These are phyloP conservation scores for Guaruba guarouba DNA, from an alignment of 2,113 vertebrate species.

Conservation along the genomic window DNA sequence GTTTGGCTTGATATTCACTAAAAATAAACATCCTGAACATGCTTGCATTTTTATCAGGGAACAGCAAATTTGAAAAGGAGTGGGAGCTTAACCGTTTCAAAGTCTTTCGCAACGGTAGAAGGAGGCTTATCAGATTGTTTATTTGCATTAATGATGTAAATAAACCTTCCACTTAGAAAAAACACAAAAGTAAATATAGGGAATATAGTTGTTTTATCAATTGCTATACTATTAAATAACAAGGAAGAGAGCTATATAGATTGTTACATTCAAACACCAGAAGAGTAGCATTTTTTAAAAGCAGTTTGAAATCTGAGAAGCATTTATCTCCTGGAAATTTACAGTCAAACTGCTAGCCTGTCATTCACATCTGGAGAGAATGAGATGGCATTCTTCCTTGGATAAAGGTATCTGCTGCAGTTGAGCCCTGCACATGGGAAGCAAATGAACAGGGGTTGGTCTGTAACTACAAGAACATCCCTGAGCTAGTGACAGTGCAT, in stretches of 20 bases:
- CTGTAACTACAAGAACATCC: not conserved
- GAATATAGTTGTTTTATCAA: not conserved
- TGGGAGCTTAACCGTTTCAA: not conserved
- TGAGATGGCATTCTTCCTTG: not conserved
- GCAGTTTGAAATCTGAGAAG: not conserved
- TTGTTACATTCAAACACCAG: not conserved
- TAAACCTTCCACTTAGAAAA: not conserved
- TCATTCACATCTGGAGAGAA: not conserved
- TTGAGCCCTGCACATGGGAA: not conserved
- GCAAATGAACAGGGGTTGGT: accelerated
- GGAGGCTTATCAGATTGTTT: not conserved
- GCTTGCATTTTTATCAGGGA: not conserved
- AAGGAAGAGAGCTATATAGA: not conserved
- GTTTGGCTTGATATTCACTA: not conserved
- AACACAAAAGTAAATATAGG: not conserved
- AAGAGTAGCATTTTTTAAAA: not conserved
- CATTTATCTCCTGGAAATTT: not conserved
- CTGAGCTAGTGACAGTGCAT: not conserved
- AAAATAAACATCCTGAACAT: not conserved
- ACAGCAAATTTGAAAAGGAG: not conserved
- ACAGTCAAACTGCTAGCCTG: not conserved
- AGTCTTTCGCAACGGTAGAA: not conserved
- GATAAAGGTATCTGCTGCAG: not conserved
- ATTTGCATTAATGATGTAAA: not conserved
- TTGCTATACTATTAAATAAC: not conserved